These are phyloP conservation scores for Megalops cyprinoides DNA, from an alignment of 2,797 vertebrate genomes.

Conservation along the genomic window DNA sequence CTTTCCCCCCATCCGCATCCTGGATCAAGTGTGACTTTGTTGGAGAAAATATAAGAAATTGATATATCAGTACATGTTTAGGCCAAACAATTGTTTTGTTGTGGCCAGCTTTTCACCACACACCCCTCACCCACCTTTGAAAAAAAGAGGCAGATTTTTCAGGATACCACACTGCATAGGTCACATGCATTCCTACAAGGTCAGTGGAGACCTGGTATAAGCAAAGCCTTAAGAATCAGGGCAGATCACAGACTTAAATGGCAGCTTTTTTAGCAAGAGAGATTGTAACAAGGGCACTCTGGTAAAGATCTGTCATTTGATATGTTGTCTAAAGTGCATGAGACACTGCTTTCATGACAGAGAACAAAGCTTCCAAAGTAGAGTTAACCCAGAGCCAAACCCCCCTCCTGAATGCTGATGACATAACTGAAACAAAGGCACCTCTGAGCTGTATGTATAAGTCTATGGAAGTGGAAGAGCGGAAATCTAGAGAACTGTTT, in stretches of 20 bases:
- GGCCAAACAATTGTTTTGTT: no score
- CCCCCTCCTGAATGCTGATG: background rate
- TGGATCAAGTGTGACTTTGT: background rate
- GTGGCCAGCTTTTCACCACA: no score
- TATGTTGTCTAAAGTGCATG: background rate
- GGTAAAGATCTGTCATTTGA: background rate
- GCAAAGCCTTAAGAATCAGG: no score
- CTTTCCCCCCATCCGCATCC: background rate
- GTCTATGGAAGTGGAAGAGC: background rate
- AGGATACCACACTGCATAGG: background rate
- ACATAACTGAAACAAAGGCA: conserved; percentile 1
- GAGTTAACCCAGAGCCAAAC: background rate
- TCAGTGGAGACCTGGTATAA: no score
- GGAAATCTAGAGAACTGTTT: background rate
- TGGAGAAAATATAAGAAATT: no score
- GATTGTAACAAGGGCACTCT: background rate
- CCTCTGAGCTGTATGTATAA: background rate
- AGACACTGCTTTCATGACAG: background rate
- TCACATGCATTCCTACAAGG: background rate
- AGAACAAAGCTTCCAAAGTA: background rate
- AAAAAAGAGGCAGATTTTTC: background rate
- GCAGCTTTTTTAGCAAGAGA: no score
- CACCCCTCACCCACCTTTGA: no score
- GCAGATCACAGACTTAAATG: background rate
- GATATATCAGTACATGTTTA: background rate